Evolutionary conservation across 2,888 invertebrate species (phyloP).

Genomic region (Meloe dianella): DNA sequence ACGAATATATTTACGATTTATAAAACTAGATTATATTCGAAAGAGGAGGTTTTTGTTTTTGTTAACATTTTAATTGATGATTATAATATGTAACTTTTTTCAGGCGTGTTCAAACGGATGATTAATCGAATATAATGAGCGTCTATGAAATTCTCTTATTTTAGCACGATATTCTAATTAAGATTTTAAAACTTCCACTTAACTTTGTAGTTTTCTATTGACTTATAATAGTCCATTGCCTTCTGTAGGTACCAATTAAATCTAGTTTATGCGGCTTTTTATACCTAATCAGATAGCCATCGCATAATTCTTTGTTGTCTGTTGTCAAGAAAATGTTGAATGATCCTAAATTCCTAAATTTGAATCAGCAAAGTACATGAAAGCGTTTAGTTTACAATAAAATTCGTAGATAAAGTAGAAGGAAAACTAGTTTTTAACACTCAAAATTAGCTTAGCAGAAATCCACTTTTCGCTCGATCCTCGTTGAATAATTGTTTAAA

Average conservation of each 20-base stretch:
- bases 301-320: conserved; percentile 20
- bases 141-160: conserved; percentile 26
- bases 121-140: conserved; percentile 31
- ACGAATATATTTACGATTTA: background rate
- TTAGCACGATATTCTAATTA: conserved; percentile 30
- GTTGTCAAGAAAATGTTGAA: conserved; percentile 6
- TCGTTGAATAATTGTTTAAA: too few species aligned
- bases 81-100: conserved; percentile 11
- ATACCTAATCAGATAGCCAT: conserved; percentile 2
- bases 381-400: too few species aligned
- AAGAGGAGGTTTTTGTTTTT: background rate
- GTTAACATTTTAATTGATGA: background rate
- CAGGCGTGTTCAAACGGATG: conserved; percentile 28
- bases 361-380: too few species aligned
- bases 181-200: conserved; percentile 25
- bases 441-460: too few species aligned
- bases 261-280: conserved; percentile 24
- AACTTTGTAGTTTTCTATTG: conserved; percentile 20
- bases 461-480: too few species aligned
- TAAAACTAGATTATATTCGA: background rate
- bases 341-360: too few species aligned
- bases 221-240: conserved; percentile 20
- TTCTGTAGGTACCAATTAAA: conserved; percentile 25
- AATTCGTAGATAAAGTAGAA: conserved; percentile 14
- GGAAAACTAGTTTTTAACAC: background rate